Percentiles rank a stretch among this genome's conserved stretches.
Evolutionary conservation across 2,113 vertebrate genomes (phyloP).

Genomic region (Neofelis nebulosa): DNA sequence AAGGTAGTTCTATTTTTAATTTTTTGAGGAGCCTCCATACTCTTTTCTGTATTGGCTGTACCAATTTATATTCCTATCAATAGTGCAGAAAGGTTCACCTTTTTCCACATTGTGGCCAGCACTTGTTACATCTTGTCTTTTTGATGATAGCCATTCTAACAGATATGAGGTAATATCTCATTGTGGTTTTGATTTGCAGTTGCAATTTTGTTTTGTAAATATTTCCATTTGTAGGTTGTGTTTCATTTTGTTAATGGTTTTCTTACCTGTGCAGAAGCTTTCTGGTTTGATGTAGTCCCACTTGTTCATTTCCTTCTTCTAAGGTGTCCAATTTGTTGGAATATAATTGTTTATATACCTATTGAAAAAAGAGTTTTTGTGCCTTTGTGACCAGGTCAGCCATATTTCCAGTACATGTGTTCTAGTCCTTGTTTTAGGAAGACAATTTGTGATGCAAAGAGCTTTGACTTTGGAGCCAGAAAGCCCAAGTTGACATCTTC

Average conservation of each 20-base stretch:
- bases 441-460: not conserved
- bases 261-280: not conserved
- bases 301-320: not conserved
- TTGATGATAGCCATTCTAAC: not conserved
- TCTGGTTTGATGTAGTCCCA: not conserved
- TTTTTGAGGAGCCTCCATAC: not conserved
- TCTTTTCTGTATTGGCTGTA: not conserved
- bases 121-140: not conserved
- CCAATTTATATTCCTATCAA: not conserved
- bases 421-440: not conserved
- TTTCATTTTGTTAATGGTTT: not conserved
- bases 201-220: not conserved
- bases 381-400: not conserved
- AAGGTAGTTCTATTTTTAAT: not conserved
- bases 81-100: not conserved
- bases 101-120: not conserved
- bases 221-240: not conserved
- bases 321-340: not conserved
- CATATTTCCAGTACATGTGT: not conserved
- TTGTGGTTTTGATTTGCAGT: not conserved
- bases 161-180: not conserved
- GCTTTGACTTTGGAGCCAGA: not conserved
- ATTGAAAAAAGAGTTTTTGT: not conserved
- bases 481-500: not conserved
- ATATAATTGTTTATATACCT: not conserved